Conservation (phyloP, 2,888 invertebrate species). For the Hydroisotoma schaefferi region DNA sequence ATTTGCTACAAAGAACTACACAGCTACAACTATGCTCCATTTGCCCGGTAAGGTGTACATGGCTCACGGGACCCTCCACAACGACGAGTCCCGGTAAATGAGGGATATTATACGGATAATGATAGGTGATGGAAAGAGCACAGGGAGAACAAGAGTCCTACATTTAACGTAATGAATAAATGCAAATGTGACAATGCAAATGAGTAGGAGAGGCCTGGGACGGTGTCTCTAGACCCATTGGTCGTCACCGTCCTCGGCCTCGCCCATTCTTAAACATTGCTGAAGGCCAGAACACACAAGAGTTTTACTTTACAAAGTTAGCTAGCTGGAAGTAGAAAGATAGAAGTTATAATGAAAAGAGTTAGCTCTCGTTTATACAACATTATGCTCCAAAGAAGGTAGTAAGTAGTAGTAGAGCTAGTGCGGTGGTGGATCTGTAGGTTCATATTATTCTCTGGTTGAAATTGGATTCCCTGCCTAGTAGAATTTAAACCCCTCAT, state of each 20-base stretch:
- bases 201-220: conserved; percentile 37
- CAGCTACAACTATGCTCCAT: too few species aligned
- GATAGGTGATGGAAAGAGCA: conserved; percentile 33
- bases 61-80: too few species aligned
- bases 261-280: conserved; percentile 40
- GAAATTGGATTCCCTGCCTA: conserved; percentile 17
- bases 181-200: conserved; percentile 48
- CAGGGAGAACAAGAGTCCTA: conserved; percentile 4
- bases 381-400: too few species aligned
- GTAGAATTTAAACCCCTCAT: conserved; percentile 28
- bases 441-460: conserved; percentile 7
- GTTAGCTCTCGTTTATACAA: background rate
- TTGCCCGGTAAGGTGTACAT: too few species aligned
- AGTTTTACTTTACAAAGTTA: too few species aligned
- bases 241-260: conserved; percentile 37
- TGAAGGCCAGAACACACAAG: conserved; percentile 6
- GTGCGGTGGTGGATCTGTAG: background rate
- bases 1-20: too few species aligned
- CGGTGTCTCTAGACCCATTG: conserved; percentile 43
- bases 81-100: conserved; percentile 10
- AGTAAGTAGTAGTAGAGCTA: background rate
- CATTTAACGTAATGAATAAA: conserved; percentile 47
- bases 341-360: background rate
- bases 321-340: background rate
- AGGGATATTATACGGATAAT: conserved; percentile 34